These are phyloP conservation scores for Cuniculus paca DNA, from an alignment of 2,797 vertebrate genomes.

Conservation along the genomic window DNA sequence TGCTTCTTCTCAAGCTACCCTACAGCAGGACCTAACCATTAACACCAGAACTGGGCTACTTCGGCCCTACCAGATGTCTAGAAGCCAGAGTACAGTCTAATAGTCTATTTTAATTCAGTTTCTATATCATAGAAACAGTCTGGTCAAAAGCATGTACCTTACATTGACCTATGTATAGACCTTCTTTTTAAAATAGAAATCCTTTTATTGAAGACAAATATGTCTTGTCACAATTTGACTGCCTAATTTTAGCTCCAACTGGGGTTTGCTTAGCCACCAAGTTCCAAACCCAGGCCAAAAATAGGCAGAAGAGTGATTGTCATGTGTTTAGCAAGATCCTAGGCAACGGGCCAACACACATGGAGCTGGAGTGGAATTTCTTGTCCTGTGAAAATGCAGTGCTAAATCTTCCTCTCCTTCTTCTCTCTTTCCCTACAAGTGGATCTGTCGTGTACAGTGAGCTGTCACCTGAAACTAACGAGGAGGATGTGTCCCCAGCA, in stretches of 20 bases:
- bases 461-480: slow-evolving; percentile 92
- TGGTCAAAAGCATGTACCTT: slow-evolving; percentile 85
- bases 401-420: slow-evolving; percentile 90
- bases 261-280: slow-evolving; percentile 86
- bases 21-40: neutral
- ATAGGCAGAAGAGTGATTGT: slow-evolving; percentile 92
- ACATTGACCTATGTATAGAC: slow-evolving; percentile 79
- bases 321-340: slow-evolving; percentile 91
- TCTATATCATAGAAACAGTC: slow-evolving; percentile 76
- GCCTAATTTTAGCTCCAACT: slow-evolving; percentile 92
- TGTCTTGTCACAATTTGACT: slow-evolving; percentile 88
- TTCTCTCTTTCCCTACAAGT: slow-evolving; percentile 88
- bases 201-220: slow-evolving; percentile 88
- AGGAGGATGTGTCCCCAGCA: slow-evolving; percentile 90
- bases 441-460: slow-evolving; percentile 89
- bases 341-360: slow-evolving; percentile 90
- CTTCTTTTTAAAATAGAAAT: slow-evolving; percentile 83
- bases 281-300: slow-evolving; percentile 90
- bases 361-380: slow-evolving; percentile 93
- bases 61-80: neutral
- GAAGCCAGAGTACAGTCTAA: slow-evolving; percentile 73
- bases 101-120: slow-evolving; percentile 78
- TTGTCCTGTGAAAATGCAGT: slow-evolving; percentile 92
- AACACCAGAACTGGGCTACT: neutral
- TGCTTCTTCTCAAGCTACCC: neutral